Evolutionary conservation across 2,888 invertebrate genomes (phyloP), one percentile per base, ranked within the genome.

Genomic region (Lasioglossum malachurum): DNA sequence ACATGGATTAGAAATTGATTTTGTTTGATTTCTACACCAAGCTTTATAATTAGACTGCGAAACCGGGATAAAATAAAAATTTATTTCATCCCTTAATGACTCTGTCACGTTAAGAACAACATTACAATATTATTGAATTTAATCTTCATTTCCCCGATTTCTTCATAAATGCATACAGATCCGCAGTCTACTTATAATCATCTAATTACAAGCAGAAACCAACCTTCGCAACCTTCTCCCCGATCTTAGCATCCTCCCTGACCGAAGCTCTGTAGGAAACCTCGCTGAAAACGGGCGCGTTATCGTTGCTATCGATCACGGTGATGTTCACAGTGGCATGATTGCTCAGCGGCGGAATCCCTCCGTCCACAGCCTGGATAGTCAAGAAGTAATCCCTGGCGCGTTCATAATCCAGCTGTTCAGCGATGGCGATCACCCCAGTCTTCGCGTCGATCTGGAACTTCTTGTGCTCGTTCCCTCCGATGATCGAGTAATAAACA

Each of bases 321-420:
- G 98, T 97, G 88, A 99, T 97, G 95, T 98, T 98, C 80, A 99
- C 97, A 31, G 98, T 97, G 7, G 98, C 98, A 88, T 98, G 97
- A 95, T 98, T 98, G 94, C 98, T 98, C 69, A 99, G 96, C 23
- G 99, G 98, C 4, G 98, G 98, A 27, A 97, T 96, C 12, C 99
- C 99, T 0, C 98, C 98, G 95, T 99, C 99, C 38, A 98, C 96
- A 4, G 99, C 99, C 95, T 98, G 98, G 87, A 99, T 97, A 0
- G 98, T 98, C 79, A 99, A 96, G 91, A 98, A 97, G 95, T 98
- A 99, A 93, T 98, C 97, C 88, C 97, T 97, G 0, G 98, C 97
- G 88, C 97, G 96, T 96, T 99, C 99, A 95, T 97, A 98, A 95
- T 99, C 99, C 77, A 99, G 96, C 87, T 97, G 97, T 80, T 98